phyloP scores from a whole-genome alignment of 2,113 vertebrate species.

The Oncorhynchus clarkii region DNA sequence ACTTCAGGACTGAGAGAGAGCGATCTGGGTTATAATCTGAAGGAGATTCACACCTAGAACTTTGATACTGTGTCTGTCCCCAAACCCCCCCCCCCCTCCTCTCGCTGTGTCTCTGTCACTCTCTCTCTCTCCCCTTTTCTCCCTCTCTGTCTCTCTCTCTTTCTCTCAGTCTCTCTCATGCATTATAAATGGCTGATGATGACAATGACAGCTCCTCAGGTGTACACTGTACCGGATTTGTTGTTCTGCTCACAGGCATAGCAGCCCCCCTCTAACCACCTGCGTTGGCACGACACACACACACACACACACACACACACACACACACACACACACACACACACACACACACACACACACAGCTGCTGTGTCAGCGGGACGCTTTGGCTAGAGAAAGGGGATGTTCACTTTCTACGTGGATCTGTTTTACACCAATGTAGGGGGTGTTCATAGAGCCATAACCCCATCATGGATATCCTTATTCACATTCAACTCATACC shows the following conservation, averaged over 20 bases:
- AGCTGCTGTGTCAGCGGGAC: constrained; percentile 74
- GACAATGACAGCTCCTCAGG: constrained; percentile 70
- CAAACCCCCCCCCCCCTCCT: constrained; percentile 48
- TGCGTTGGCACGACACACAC: constrained; percentile 16
- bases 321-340: neutral
- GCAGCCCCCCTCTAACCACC: constrained; percentile 56
- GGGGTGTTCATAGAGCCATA: constrained; percentile 31
- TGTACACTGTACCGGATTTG: constrained; percentile 66
- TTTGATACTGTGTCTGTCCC: constrained; percentile 60
- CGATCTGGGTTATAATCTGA: constrained; percentile 16
- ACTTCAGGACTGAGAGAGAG: constrained; percentile 28
- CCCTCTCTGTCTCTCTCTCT: neutral
- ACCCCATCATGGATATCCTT: constrained; percentile 15
- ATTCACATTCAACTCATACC: neutral
- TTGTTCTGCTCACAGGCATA: constrained; percentile 65
- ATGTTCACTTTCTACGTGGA: constrained; percentile 47
- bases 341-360: constrained; percentile 9
- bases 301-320: constrained; percentile 26
- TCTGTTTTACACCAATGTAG: constrained; percentile 49
- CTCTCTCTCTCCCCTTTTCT: constrained; percentile 43
- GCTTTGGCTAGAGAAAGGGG: constrained; percentile 42
- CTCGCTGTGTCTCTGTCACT: constrained; percentile 47
- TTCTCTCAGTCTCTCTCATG: constrained; percentile 44
- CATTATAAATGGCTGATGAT: constrained; percentile 70
- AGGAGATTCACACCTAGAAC: constrained; percentile 34